These are phyloP conservation scores for Malachius bipustulatus DNA, from an alignment of 2,888 invertebrate species.

Conservation along the genomic window DNA sequence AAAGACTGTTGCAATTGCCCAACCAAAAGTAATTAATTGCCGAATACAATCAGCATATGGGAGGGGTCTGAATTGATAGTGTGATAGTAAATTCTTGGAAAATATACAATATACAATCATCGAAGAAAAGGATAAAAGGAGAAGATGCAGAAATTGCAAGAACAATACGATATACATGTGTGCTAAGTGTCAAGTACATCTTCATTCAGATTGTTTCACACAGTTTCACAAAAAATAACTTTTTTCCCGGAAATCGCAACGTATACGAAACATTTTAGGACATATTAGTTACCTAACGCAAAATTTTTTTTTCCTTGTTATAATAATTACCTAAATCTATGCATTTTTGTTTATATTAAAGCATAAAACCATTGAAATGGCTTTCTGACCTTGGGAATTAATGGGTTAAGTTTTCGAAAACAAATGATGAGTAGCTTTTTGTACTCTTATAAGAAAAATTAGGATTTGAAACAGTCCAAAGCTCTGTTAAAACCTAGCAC, in stretches of 20 bases:
- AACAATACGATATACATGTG: conserved; percentile 10
- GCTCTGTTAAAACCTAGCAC: no score
- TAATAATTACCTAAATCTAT: not conserved
- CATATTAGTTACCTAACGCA: no score
- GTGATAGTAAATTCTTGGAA: not conserved
- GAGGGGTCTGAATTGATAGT: not conserved
- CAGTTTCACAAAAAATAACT: not conserved
- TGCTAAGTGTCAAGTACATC: conserved; percentile 9
- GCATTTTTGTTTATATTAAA: conserved; percentile 1
- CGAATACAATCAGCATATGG: no score
- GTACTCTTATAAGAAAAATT: no score
- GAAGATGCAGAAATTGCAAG: conserved; percentile 10
- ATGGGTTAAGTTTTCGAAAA: no score
- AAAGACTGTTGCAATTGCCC: not conserved
- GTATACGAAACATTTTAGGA: not conserved
- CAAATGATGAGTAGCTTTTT: no score
- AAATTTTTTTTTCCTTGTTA: not conserved
- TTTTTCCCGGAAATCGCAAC: not conserved
- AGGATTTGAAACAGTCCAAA: no score
- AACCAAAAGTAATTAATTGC: no score
- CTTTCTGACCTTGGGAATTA: not conserved
- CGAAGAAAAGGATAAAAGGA: conserved; percentile 4
- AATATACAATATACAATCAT: conserved; percentile 5
- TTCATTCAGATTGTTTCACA: conserved; percentile 6
- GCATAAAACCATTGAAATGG: not conserved